Percentiles rank a stretch among this genome's conserved stretches.
These are phyloP conservation scores for Frankliniella fusca DNA, from an alignment of 2,888 invertebrate genomes.

Conservation along the genomic window DNA sequence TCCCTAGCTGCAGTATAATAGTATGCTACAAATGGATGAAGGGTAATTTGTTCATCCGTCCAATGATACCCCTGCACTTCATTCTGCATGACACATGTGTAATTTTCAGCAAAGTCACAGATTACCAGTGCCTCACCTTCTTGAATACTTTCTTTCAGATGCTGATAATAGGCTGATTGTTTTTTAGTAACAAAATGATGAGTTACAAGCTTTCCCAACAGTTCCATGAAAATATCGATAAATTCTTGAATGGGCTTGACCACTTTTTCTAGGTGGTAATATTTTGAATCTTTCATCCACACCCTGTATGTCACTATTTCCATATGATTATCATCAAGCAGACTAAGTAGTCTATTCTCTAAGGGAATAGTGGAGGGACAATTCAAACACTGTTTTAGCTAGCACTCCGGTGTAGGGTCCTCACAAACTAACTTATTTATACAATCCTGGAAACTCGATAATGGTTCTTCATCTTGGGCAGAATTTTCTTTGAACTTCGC, in stretches of 20 bases:
- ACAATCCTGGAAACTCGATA: neutral
- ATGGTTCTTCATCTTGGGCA: too few relatives aligned
- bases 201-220: constrained; percentile 27
- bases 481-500: too few relatives aligned
- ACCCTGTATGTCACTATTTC: constrained; percentile 21
- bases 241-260: constrained; percentile 27
- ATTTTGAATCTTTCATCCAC: constrained; percentile 28
- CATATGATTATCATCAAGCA: too few relatives aligned
- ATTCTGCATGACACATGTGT: constrained; percentile 16
- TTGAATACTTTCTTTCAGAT: constrained; percentile 27
- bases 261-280: too few relatives aligned
- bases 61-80: constrained; percentile 3
- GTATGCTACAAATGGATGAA: neutral
- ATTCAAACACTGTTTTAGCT: constrained; percentile 16
- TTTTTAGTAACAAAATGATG: constrained; percentile 34
- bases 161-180: constrained; percentile 30
- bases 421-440: constrained; percentile 30
- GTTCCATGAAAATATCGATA: constrained; percentile 28
- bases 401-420: constrained; percentile 33
- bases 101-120: constrained; percentile 24
- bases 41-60: too few relatives aligned
- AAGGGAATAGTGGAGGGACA: constrained; percentile 29
- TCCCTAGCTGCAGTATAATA: too few relatives aligned
- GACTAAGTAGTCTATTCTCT: too few relatives aligned
- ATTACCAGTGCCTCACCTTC: constrained; percentile 28